phyloP scores from a whole-genome alignment of 2,113 vertebrate species.

The Trogon melanurus region DNA sequence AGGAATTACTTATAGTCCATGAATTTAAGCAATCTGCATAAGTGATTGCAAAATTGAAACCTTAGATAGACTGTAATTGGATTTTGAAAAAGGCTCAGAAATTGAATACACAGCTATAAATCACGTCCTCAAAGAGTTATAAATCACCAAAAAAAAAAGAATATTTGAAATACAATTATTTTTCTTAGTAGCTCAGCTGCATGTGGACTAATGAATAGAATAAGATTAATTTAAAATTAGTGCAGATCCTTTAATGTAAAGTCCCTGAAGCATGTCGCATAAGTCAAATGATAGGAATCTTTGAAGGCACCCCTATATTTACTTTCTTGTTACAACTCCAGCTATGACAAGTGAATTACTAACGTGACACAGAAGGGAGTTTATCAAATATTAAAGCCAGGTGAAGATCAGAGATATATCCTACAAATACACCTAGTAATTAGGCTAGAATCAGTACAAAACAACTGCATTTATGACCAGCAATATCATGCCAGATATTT shows the following conservation, averaged over 20 bases:
- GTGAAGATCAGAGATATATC: constrained; percentile 48
- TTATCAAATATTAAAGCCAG: constrained; percentile 59
- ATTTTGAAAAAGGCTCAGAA: constrained; percentile 57
- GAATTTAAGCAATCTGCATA: constrained; percentile 45
- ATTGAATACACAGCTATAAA: constrained; percentile 45
- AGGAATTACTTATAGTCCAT: constrained; percentile 32
- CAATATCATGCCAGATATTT: constrained; percentile 43
- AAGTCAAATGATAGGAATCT: background rate
- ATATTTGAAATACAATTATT: background rate
- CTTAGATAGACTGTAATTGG: constrained; percentile 40
- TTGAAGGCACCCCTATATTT: constrained; percentile 47
- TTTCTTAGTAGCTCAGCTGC: background rate
- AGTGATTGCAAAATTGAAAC: constrained; percentile 49
- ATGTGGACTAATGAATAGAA: constrained; percentile 16
- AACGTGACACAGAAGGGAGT: constrained; percentile 14
- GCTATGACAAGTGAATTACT: constrained; percentile 12
- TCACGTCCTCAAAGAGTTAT: background rate
- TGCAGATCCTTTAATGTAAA: constrained; percentile 1
- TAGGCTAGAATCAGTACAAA: constrained; percentile 57
- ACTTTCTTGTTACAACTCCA: constrained; percentile 30
- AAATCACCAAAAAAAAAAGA: background rate
- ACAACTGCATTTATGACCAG: constrained; percentile 64
- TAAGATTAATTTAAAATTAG: constrained; percentile 22
- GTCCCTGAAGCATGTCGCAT: background rate
- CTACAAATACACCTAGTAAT: constrained; percentile 55